Conservation (phyloP, 2,797 vertebrate genomes). For the Leptoclinus maculatus region DNA sequence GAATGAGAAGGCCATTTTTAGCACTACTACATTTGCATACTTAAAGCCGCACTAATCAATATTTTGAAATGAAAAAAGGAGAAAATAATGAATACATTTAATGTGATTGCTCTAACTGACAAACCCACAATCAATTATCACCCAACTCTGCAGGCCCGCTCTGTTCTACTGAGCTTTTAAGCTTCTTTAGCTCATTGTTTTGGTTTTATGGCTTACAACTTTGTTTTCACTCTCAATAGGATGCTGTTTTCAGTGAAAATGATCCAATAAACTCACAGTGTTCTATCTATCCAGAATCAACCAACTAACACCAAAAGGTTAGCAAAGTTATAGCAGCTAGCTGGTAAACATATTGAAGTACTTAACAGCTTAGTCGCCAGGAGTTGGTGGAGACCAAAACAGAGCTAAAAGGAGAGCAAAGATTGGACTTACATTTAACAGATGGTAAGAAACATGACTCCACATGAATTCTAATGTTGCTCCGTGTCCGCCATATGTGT, state of each 20-base stretch:
- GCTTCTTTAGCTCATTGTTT: neutral
- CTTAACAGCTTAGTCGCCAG: neutral
- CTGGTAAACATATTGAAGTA: neutral
- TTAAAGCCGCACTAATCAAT: neutral
- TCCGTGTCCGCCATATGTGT: no score
- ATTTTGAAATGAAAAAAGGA: neutral
- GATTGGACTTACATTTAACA: neutral
- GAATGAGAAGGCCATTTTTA: neutral
- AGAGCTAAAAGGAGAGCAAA: neutral
- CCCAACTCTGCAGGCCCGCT: neutral
- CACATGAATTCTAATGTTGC: no score
- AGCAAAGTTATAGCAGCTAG: no score
- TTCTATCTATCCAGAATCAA: neutral
- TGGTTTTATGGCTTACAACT: no score
- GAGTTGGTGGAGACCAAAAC: neutral
- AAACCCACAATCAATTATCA: neutral
- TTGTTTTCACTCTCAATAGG: no score
- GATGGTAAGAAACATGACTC: neutral
- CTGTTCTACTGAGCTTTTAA: neutral
- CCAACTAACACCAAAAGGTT: neutral
- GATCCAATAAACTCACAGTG: neutral
- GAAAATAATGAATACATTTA: neutral
- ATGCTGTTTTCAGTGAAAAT: neutral
- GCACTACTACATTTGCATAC: neutral
- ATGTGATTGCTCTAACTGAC: neutral